Percentiles rank a stretch among this genome's conserved stretches.
Evolutionary conservation across 2,113 vertebrate genomes (phyloP).

Genomic region (Isichthys henryi): DNA sequence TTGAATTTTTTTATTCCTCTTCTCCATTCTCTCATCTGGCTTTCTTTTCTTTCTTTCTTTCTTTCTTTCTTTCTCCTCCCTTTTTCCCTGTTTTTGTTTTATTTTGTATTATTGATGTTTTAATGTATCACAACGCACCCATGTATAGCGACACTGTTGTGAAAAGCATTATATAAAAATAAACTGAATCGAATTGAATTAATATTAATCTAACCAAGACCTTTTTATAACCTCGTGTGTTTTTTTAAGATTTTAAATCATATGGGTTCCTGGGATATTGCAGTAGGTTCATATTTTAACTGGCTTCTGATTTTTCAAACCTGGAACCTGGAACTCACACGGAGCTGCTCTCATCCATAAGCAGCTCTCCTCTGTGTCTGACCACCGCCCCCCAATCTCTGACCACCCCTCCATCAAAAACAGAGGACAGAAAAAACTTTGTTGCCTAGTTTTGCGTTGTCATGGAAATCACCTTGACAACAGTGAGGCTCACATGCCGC

Average conservation of each 20-base stretch:
- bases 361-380: constrained; percentile 17
- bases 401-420: constrained; percentile 27
- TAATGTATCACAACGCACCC: no score
- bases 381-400: neutral
- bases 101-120: neutral
- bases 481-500: constrained; percentile 40
- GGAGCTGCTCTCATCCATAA: constrained; percentile 13
- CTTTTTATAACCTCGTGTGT: neutral
- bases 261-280: neutral
- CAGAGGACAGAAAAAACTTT: constrained; percentile 35
- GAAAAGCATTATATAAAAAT: neutral
- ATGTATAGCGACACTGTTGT: neutral
- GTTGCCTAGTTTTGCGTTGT: constrained; percentile 35
- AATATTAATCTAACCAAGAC: neutral
- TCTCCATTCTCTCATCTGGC: neutral
- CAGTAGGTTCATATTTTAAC: neutral
- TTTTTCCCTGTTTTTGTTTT: neutral
- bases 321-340: neutral
- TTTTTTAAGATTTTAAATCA: neutral
- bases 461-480: constrained; percentile 55
- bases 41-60: neutral
- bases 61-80: neutral
- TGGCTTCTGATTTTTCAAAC: neutral
- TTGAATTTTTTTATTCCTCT: neutral
- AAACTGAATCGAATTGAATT: neutral